Percentiles rank a stretch among this genome's conserved stretches.
Evolutionary conservation across 2,888 invertebrate genomes (phyloP).

Genomic region (Steinernema hermaphroditum): DNA sequence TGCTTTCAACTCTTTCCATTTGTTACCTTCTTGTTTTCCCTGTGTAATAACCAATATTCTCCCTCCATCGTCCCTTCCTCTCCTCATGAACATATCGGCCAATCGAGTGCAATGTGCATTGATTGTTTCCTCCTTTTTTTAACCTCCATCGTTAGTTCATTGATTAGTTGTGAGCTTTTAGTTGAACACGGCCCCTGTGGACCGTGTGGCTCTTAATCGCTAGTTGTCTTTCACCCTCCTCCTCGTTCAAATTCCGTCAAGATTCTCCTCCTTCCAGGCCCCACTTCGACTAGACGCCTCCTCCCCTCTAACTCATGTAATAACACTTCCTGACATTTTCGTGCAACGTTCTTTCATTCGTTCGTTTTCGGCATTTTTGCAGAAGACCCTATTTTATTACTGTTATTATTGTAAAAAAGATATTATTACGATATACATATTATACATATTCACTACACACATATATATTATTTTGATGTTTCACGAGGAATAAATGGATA

Average conservation of each 20-base stretch:
- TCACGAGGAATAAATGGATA: slow-evolving; percentile 22
- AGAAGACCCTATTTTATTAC: not conserved
- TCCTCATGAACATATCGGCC: slow-evolving; percentile 25
- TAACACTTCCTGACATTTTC: slow-evolving; percentile 15
- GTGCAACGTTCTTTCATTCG: slow-evolving; percentile 27
- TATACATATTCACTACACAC: slow-evolving; percentile 23
- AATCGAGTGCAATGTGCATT: slow-evolving; percentile 24
- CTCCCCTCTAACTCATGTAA: not conserved
- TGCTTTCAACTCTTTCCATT: slow-evolving; percentile 13
- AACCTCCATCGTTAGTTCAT: slow-evolving; percentile 11
- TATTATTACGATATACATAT: slow-evolving; percentile 11
- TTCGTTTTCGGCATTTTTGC: slow-evolving; percentile 8
- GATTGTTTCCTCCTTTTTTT: not conserved
- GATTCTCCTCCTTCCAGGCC: slow-evolving; percentile 18
- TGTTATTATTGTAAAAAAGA: slow-evolving; percentile 19
- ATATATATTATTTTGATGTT: slow-evolving; percentile 28
- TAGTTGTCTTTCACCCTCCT: not conserved
- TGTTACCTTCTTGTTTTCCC: slow-evolving; percentile 9
- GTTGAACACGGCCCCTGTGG: slow-evolving; percentile 19
- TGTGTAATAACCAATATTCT: slow-evolving; percentile 21
- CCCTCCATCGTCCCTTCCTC: not conserved
- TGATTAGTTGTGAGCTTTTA: slow-evolving; percentile 31
- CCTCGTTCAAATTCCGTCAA: not conserved
- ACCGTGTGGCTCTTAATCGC: slow-evolving; percentile 30
- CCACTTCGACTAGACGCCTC: slow-evolving; percentile 28